Evolutionary conservation across 2,113 vertebrate species (phyloP), one percentile per base, ranked within the genome.

Genomic region (Rhinoderma darwinii): DNA sequence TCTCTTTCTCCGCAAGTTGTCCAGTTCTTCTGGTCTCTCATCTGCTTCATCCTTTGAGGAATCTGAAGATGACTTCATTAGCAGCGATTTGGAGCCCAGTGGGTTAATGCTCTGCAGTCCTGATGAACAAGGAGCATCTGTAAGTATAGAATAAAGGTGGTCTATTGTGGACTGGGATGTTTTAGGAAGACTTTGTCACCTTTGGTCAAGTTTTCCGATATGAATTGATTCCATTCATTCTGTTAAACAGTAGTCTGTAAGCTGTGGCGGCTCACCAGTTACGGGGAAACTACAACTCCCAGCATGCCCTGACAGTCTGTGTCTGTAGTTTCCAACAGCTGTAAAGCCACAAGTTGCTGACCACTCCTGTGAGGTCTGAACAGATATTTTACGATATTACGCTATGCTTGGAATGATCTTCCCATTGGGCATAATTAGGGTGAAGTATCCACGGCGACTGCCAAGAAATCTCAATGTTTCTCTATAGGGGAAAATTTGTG

Each of bases 11-110:
- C 92, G 94, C 82, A 94, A 95, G 87, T 92, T 95, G 37, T 95
- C 95, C 87, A 95, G 93, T 89, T 95, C 93, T 0, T 96, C 95
- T 1, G 93, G 96, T 74, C 92, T 96, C 61, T 97, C 96, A 15
- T 96, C 96, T 4, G 95, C 95, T 50, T 97, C 96, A 5, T 97
- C 96, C 44, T 97, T 97, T 76, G 96, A 97, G 86, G 96, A 97
- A 87, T 97, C 96, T 0, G 96, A 97, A 89, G 96, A 97, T 88
- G 96, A 97, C 83, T 94, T 95, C 90, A 94, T 94, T 11, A 90
- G 94, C 20, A 96, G 95, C 83, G 95, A 96, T 59, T 91, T 93
- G 81, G 96, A 96, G 89, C 90, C 95, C 92, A 91, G 89, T 70
- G 94, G 93, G 37, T 87, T 94, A 83, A 51, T 88, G 20, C 32